Evolutionary conservation across 1,140 invertebrate species (phyloP), one percentile per base, ranked within the genome.

Genomic region (Bradysia coprophila): DNA sequence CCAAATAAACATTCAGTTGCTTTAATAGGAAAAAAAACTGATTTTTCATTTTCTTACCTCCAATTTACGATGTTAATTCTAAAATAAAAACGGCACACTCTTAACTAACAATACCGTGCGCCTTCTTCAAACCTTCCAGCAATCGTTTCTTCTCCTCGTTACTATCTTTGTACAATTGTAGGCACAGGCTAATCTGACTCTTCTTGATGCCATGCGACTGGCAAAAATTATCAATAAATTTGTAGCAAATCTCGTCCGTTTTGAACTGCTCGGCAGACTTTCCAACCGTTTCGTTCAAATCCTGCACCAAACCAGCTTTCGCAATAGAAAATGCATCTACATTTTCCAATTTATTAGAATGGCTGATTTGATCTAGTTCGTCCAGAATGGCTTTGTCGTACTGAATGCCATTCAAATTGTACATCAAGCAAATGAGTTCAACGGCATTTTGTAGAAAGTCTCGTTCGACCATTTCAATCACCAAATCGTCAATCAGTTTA

Each of bases 401-500:
- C 36, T 47, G 60, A 23, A 56, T 61, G 48, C 31, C 43, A 23
- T 61, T 54, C 3, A 61, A 44, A 40, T 61, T 54, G 40, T 59
- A 59, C 36, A 50, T 51, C 5, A 61, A 40, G 1, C 51, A 48
- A 38, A 61, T 61, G 1, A 61, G 38, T 40, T 68, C 49, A 34
- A 63, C 57, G 3, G 45, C 48, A 36, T 62, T 53, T 11, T 47
- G 32, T 19, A 65, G 57, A 40, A 62, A 56, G 43, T 64, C 62
- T 0, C 56, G 51, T 21, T 63, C 49, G 6, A 57, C 51, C 42
- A 65, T 59, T 38, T 65, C 77, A 11, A 82, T 54, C 20, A 98
- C 60, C 1, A 96, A 63, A 49, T 77, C 73, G 54, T 92, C 82
- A 41, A 91, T 77, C 39, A 75, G 75, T 48, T 78, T 74, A 46